Evolutionary conservation across 1,140 invertebrate species (phyloP).

Genomic region (Pogonomyrmex barbatus): DNA sequence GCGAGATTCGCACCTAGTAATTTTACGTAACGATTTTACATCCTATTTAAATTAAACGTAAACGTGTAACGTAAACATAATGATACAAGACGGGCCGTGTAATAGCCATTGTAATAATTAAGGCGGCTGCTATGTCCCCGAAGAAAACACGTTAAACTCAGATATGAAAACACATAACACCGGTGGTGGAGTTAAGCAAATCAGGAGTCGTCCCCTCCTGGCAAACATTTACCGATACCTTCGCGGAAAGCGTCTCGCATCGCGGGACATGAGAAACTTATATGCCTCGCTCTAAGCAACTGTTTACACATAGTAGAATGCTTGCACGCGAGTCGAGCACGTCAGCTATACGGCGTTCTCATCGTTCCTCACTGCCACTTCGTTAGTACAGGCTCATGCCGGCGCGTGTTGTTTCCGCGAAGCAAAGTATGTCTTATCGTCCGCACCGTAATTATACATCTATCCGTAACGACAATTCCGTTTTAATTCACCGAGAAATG

Average conservation of each 20-base stretch:
- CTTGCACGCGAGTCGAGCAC: slow-evolving; percentile 71
- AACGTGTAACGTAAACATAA: not conserved
- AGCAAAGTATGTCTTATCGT: slow-evolving; percentile 61
- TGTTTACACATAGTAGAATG: slow-evolving; percentile 76
- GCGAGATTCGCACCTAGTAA: not conserved
- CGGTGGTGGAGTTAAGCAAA: slow-evolving; percentile 71
- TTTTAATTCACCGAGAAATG: slow-evolving; percentile 69
- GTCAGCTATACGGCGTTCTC: slow-evolving; percentile 69
- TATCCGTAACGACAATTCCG: slow-evolving; percentile 43
- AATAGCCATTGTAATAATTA: slow-evolving; percentile 7
- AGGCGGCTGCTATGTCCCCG: slow-evolving; percentile 28
- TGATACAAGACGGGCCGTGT: not conserved
- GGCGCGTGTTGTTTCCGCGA: slow-evolving; percentile 67
- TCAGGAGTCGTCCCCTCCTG: slow-evolving; percentile 68
- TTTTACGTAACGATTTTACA: slow-evolving; percentile 39
- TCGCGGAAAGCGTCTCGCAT: slow-evolving; percentile 78
- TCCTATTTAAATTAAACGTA: slow-evolving; percentile 23
- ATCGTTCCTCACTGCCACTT: slow-evolving; percentile 73
- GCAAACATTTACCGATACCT: slow-evolving; percentile 79
- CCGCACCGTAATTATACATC: slow-evolving; percentile 65
- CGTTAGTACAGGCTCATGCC: slow-evolving; percentile 64
- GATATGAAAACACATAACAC: slow-evolving; percentile 44
- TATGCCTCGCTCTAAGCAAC: slow-evolving; percentile 75
- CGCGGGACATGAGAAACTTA: slow-evolving; percentile 69
- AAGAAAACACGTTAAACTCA: slow-evolving; percentile 39